phyloP scores from a whole-genome alignment of 2,113 vertebrate genomes.

The Phodopus roborovskii region DNA sequence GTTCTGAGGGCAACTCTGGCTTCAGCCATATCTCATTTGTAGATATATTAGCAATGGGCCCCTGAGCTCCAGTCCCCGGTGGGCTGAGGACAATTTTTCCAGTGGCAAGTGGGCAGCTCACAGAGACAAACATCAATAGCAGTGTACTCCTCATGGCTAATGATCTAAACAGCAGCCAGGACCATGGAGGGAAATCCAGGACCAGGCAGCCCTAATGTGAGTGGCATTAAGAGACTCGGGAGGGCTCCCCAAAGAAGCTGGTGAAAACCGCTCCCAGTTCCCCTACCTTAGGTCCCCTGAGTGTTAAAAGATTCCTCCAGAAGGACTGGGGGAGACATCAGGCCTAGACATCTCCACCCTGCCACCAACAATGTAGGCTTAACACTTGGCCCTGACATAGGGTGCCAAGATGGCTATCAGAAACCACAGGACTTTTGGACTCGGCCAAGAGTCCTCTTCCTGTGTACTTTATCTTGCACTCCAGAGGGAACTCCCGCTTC shows the following conservation, averaged over 20 bases:
- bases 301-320: neutral
- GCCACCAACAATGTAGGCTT: neutral
- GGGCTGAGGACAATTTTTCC: neutral
- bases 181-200: neutral
- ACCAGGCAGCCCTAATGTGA: neutral
- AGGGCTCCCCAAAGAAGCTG: neutral
- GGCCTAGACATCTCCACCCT: neutral
- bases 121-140: neutral
- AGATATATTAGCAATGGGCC: neutral
- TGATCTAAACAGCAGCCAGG: neutral
- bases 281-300: fast-evolving
- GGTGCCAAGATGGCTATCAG: neutral
- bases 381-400: neutral
- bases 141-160: fast-evolving
- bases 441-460: neutral
- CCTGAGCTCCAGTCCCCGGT: neutral
- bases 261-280: neutral
- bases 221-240: neutral
- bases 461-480: neutral
- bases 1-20: neutral
- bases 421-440: fast-evolving
- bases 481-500: neutral
- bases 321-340: neutral
- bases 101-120: neutral
- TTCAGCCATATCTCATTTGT: neutral